A percentile compares a stretch with the other conserved stretches of the same genome.
These are phyloP conservation scores for Lasius platythorax DNA, from an alignment of 2,888 invertebrate genomes.

Conservation along the genomic window DNA sequence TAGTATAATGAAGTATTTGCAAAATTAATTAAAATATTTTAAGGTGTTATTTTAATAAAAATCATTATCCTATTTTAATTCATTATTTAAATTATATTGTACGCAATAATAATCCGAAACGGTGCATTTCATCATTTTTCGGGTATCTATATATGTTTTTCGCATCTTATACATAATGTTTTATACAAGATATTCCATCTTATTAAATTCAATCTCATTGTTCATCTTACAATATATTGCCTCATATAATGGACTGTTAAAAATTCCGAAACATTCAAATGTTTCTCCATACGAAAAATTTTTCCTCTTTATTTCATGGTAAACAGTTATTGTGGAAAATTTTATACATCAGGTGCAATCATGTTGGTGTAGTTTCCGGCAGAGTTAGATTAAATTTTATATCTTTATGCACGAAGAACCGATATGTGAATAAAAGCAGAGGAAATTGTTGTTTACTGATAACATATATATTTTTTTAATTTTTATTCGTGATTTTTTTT, in stretches of 20 bases:
- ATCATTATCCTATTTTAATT: background rate
- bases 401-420: background rate
- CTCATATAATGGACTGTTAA: background rate
- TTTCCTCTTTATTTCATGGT: background rate
- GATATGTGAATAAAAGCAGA: background rate
- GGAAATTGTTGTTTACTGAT: background rate
- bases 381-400: slow-evolving; percentile 10
- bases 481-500: background rate
- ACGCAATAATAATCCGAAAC: background rate
- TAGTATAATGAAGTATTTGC: background rate
- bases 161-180: background rate
- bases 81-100: background rate
- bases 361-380: background rate
- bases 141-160: background rate
- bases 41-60: background rate
- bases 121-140: background rate
- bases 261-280: background rate
- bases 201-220: background rate
- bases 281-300: background rate
- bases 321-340: slow-evolving; percentile 11
- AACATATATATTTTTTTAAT: background rate
- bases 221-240: background rate
- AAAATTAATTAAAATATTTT: background rate
- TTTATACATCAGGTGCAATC: background rate
- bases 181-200: background rate